Evolutionary conservation across 2,797 vertebrate species (phyloP), one percentile per base, ranked within the genome.

Genomic region (Jordanella pulchra): DNA sequence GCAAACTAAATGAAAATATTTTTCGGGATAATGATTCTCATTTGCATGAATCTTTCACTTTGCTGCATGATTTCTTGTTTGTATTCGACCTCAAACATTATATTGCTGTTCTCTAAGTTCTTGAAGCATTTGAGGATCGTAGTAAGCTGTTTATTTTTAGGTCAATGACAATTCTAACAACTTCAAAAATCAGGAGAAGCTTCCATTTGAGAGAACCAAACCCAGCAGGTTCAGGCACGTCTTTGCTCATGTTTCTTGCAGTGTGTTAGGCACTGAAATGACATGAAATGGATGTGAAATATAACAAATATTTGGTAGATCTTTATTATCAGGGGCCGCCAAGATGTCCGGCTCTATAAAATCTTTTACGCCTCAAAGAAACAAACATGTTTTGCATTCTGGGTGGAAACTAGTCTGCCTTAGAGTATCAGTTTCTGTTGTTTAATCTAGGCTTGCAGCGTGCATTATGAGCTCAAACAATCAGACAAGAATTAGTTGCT

Each of bases 381-480:
- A 44, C 60, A 63, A 63, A 42, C 21, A 5, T 25, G 25, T 63
- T 63, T 42, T 14, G 25, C 1, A 5, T 7, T 1, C 2, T 25
- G n/a, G 60, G 44, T 44, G 23, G 4, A 42, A 63, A 39, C 58
- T 23, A 61, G 58, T 39, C 58, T 67, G 21, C 30, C 32, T 72
- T 42, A 51, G 28, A n/a, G n/a, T 23, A 27, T 70, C 45, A 0
- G 39, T 28, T 71, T 58, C 68, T 55, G n/a, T 50, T 18, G 23
- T 27, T 42, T 53, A n/a, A 65, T 32, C 21, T 13, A 15, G 54
- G 7, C 81, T 30, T 42, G 53, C 45, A 18, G 56, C 67, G 35
- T 60, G 27, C 27, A 27, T 39, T 4, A 28, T 28, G 7, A 68
- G 47, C 65, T 55, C 39, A 30, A 25, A 56, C 69, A 12, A 47